Evolutionary conservation across 2,113 vertebrate species (phyloP), one percentile per base, ranked within the genome.

Genomic region (Nanorana parkeri): DNA sequence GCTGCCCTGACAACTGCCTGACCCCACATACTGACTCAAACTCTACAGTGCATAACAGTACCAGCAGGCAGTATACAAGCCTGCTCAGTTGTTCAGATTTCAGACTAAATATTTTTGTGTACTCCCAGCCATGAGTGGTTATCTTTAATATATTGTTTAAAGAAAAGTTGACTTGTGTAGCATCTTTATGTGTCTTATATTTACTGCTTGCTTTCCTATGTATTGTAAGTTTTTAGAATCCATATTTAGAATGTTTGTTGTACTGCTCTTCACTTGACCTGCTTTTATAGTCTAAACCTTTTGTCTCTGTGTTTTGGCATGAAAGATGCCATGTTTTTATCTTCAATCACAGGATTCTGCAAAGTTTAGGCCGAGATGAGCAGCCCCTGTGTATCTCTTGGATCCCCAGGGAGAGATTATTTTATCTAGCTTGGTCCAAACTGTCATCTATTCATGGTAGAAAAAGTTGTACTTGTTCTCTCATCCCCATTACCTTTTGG

Each of bases 401-500:
- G 36, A 20, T 65, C 58, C 68, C 79, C 6, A 23, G 68, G 26
- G 79, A 73, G 79, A 64, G 51, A 36, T 73, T 16, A 81, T 73
- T 65, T 81, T 29, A 36, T 60, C 68, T 73, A 68, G 58, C 58
- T 55, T 51, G n/a, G 36, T 55, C 69, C 28, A 81, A 24, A 20
- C 79, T 72, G 19, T 64, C 55, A 71, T 51, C 68, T 73, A 24
- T 63, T 65, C 24, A 65, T 73, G 68, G 36, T 28, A 41, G 32
- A 79, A 52, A 80, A 36, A 51, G 17, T 58, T 72, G 54, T 69
- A 79, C 58, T 68, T 6, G 8, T 19, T 52, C 3, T 81, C 68
- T 63, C 3, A 6, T 81, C 79, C 64, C 68, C 26, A 81, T 81
- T 81, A 73, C 28, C 19, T 73, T 73, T 54, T 81, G 79, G 79